Evolutionary conservation across 2,888 invertebrate species (phyloP).

Genomic region (Oscheius onirici): DNA sequence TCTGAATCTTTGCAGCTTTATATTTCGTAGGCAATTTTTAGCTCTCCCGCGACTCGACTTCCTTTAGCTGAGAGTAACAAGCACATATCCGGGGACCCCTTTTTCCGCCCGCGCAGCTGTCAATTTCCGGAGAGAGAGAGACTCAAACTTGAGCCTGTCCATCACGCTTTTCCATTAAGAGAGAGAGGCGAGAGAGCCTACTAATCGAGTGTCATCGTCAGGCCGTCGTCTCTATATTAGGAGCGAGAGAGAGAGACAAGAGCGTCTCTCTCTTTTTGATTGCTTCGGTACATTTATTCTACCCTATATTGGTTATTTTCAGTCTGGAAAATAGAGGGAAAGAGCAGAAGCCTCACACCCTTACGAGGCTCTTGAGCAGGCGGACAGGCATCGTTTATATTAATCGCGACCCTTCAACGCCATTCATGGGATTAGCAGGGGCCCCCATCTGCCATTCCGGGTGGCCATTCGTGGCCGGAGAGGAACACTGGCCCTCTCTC

Average conservation of each 20-base stretch:
- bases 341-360: background rate
- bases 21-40: too few relatives aligned
- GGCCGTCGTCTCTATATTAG: slow-evolving; percentile 13
- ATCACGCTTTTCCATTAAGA: slow-evolving; percentile 25
- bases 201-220: slow-evolving; percentile 33
- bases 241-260: background rate
- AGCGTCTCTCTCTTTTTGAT: background rate
- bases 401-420: slow-evolving; percentile 32
- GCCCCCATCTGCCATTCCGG: slow-evolving; percentile 15
- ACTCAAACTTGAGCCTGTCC: slow-evolving; percentile 6
- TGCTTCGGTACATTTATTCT: slow-evolving; percentile 2
- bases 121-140: slow-evolving; percentile 21
- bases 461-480: background rate
- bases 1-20: too few relatives aligned
- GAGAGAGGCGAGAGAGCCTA: background rate
- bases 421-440: slow-evolving; percentile 28
- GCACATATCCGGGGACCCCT: too few relatives aligned
- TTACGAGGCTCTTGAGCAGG: background rate
- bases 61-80: too few relatives aligned
- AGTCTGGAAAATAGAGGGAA: background rate
- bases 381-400: slow-evolving; percentile 27
- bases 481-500: too few relatives aligned
- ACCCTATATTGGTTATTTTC: background rate
- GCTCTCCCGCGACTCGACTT: too few relatives aligned
- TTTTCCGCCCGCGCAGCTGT: slow-evolving; percentile 27